Evolutionary conservation across 2,797 vertebrate species (phyloP).

Genomic region (Channallabes apus): DNA sequence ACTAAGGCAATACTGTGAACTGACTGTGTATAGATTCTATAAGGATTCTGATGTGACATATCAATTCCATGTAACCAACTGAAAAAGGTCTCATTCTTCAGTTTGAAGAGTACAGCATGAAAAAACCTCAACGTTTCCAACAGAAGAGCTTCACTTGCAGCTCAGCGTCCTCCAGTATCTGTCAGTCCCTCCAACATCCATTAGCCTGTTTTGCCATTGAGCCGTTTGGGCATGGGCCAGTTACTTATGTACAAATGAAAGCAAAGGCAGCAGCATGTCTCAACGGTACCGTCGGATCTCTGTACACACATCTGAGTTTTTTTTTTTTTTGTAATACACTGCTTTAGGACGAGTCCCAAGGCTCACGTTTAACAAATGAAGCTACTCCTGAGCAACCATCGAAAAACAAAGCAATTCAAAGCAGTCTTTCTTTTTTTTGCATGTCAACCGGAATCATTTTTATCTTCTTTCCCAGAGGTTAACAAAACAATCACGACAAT

Average conservation of each 20-base stretch:
- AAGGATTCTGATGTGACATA: not conserved
- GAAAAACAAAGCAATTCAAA: not conserved
- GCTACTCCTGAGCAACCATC: not conserved
- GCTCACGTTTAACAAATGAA: not conserved
- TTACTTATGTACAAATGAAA: not conserved
- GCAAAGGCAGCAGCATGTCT: constrained; percentile 24
- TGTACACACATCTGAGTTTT: not conserved
- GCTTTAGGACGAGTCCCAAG: not conserved
- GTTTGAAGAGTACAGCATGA: not conserved
- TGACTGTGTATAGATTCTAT: not conserved
- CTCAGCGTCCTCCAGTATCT: not conserved
- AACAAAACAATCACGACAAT: not conserved
- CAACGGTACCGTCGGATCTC: constrained; percentile 26
- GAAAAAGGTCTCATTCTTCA: not conserved
- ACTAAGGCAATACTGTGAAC: not conserved
- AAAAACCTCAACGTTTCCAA: not conserved
- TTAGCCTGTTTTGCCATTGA: not conserved
- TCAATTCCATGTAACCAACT: not conserved
- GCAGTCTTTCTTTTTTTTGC: not conserved
- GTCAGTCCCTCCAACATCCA: not conserved
- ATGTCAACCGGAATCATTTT: not conserved
- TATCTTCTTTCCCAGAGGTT: accelerated
- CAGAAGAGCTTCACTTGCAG: not conserved
- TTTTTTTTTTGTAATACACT: not conserved
- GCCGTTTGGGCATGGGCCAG: not conserved